A percentile compares a stretch with the other conserved stretches of the same genome.
Evolutionary conservation across 2,797 vertebrate genomes (phyloP).

Genomic region (Girardinus metallicus): DNA sequence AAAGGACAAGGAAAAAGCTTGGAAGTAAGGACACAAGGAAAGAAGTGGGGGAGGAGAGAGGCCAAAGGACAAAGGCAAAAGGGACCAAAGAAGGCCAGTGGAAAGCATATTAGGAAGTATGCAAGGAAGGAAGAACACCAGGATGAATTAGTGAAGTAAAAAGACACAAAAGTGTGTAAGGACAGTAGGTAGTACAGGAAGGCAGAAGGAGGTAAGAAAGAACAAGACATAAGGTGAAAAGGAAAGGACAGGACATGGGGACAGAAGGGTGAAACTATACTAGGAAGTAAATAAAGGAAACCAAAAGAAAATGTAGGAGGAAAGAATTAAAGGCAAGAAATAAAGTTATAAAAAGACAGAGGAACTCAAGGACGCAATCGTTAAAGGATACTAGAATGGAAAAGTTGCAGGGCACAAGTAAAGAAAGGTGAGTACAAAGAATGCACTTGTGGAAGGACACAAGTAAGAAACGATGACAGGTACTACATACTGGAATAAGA

Average conservation of each 20-base stretch:
- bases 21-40: background rate
- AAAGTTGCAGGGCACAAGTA: background rate
- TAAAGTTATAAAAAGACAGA: background rate
- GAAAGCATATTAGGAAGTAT: background rate
- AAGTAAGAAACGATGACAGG: background rate
- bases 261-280: background rate
- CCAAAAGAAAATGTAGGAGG: background rate
- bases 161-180: slow-evolving; percentile 19
- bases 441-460: background rate
- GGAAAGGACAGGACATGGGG: background rate
- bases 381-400: background rate
- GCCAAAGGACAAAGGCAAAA: background rate
- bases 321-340: background rate
- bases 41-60: background rate
- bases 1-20: background rate
- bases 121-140: slow-evolving; percentile 22
- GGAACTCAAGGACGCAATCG: background rate
- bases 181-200: background rate
- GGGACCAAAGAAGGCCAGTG: background rate
- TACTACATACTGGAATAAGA: background rate
- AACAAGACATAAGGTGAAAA: background rate
- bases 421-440: background rate
- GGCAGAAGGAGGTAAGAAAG: background rate
- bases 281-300: background rate
- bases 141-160: slow-evolving; percentile 45